A percentile compares a stretch with the other conserved stretches of the same genome.
Conservation (phyloP, 37 sponge, comb jelly and placozoan species). For the Crambe crambe region DNA sequence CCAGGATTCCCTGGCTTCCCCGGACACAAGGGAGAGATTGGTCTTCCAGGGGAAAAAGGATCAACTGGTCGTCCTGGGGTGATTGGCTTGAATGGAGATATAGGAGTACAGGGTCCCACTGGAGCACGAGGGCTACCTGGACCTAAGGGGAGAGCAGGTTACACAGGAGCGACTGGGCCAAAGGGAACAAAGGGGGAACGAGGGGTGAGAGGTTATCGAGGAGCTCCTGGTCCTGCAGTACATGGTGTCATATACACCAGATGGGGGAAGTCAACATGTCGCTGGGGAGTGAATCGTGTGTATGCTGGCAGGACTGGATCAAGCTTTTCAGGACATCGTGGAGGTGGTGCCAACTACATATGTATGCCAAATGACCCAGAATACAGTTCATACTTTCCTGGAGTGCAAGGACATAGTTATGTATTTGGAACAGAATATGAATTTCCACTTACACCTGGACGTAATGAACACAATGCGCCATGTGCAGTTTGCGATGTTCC, state of each 20-base stretch:
- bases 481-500: slow-evolving; percentile 55
- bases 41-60: too few species aligned
- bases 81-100: too few species aligned
- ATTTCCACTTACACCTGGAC: not conserved
- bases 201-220: too few species aligned
- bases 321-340: not conserved
- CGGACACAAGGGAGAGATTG: too few species aligned
- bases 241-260: slow-evolving; percentile 51
- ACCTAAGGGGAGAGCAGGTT: too few species aligned
- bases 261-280: slow-evolving; percentile 60
- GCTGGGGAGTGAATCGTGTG: slow-evolving; percentile 38
- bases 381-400: not conserved
- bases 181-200: too few species aligned
- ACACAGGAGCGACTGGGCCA: too few species aligned
- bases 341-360: slow-evolving; percentile 53
- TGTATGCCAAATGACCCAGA: slow-evolving; percentile 52
- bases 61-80: too few species aligned
- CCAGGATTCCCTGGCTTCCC: too few species aligned
- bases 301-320: slow-evolving; percentile 22
- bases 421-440: slow-evolving; percentile 54
- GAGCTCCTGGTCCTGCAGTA: too few species aligned
- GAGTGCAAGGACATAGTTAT: not conserved
- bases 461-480: slow-evolving; percentile 20
- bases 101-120: too few species aligned
- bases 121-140: too few species aligned